Percentiles rank a stretch among this genome's conserved stretches.
Conservation (phyloP, 2,113 vertebrate genomes). For the Trochalopteron elliotii region DNA sequence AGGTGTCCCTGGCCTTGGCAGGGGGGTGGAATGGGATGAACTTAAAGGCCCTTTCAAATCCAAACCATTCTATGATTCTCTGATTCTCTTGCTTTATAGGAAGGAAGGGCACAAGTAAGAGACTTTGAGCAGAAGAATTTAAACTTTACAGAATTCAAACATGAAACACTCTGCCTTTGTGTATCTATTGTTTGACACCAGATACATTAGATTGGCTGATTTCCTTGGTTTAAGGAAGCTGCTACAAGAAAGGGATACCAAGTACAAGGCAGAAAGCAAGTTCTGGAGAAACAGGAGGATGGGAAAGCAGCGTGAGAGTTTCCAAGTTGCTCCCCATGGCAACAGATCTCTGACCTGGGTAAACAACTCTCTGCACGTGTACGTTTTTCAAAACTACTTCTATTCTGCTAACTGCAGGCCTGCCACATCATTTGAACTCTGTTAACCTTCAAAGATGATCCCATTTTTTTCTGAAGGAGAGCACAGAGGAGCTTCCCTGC, state of each 20-base stretch:
- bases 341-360: background rate
- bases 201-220: background rate
- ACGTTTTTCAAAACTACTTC: background rate
- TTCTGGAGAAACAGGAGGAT: background rate
- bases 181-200: background rate
- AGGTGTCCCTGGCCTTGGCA: background rate
- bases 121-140: background rate
- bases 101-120: background rate
- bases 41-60: background rate
- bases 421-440: slow-evolving; percentile 6
- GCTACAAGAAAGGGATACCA: background rate
- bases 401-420: background rate
- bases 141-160: background rate
- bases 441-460: slow-evolving; percentile 24
- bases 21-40: background rate
- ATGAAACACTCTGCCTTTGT: background rate
- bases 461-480: background rate
- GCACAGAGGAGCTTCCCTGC: background rate
- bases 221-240: background rate
- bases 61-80: background rate
- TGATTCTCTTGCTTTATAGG: background rate
- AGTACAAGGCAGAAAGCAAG: background rate
- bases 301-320: background rate
- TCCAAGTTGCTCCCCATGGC: slow-evolving; percentile 5
- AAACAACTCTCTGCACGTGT: background rate